Conservation (phyloP, 2,113 vertebrate species). For the Hydropotes inermis region DNA sequence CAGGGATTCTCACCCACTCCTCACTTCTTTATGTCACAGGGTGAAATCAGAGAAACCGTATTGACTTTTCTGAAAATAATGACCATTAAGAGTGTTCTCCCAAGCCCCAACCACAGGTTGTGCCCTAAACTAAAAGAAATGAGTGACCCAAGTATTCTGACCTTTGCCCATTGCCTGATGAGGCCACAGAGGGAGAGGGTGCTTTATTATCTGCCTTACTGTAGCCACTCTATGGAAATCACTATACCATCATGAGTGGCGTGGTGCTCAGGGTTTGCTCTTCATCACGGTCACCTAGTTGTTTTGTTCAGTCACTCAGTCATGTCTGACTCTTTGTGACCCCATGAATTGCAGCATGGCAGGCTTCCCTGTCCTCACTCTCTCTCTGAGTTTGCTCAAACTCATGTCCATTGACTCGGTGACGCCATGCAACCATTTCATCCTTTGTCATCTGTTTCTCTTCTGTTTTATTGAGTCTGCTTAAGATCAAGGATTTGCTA, state of each 20-base stretch:
- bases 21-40: not conserved
- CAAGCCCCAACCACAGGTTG: not conserved
- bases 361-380: not conserved
- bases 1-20: not conserved
- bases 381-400: not conserved
- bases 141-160: not conserved
- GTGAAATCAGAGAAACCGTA: not conserved
- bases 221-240: rapidly evolving
- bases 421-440: not conserved
- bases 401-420: not conserved
- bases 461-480: not conserved
- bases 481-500: not conserved
- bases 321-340: not conserved
- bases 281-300: not conserved
- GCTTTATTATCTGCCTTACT: not conserved
- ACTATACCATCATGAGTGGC: not conserved
- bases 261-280: not conserved
- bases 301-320: not conserved
- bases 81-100: not conserved
- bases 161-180: not conserved
- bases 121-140: not conserved
- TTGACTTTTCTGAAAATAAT: not conserved
- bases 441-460: not conserved
- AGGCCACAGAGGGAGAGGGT: not conserved
- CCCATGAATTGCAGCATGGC: not conserved